These are phyloP conservation scores for Kradibia gibbosae DNA, from an alignment of 1,140 invertebrate species.

Conservation along the genomic window DNA sequence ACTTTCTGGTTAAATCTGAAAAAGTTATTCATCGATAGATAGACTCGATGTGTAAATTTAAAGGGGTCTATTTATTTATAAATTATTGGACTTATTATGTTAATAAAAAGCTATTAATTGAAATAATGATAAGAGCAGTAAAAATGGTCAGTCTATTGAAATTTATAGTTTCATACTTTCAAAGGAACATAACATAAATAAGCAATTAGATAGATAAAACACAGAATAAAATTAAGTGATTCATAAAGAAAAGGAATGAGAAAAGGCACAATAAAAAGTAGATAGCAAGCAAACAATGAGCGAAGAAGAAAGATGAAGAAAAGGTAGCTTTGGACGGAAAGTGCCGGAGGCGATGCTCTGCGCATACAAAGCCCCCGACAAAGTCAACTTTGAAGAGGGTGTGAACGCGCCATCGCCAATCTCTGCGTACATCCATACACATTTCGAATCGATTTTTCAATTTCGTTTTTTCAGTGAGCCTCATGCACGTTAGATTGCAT, in stretches of 20 bases:
- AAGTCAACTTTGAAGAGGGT: conserved; percentile 43
- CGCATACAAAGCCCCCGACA: conserved; percentile 35
- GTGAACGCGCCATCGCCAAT: conserved; percentile 23
- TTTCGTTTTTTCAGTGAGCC: conserved; percentile 13
- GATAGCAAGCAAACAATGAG: not conserved
- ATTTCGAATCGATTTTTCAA: conserved; percentile 43
- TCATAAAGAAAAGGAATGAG: not conserved
- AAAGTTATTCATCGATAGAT: no score
- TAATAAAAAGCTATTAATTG: no score
- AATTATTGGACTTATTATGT: no score
- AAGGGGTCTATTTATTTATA: no score
- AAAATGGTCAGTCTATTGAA: no score
- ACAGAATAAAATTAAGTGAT: not conserved
- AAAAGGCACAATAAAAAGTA: not conserved
- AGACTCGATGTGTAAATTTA: no score
- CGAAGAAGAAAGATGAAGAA: not conserved
- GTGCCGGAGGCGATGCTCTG: conserved; percentile 23
- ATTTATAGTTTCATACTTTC: no score
- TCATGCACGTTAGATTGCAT: conserved; percentile 31
- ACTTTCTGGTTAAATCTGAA: no score
- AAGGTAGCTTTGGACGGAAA: not conserved
- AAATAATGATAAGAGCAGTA: no score
- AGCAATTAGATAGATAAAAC: not conserved
- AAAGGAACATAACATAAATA: not conserved
- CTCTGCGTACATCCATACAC: not conserved